Percentiles rank a stretch among this genome's conserved stretches.
phyloP scores from a whole-genome alignment of 2,113 vertebrate genomes.

The Peromyscus maniculatus region DNA sequence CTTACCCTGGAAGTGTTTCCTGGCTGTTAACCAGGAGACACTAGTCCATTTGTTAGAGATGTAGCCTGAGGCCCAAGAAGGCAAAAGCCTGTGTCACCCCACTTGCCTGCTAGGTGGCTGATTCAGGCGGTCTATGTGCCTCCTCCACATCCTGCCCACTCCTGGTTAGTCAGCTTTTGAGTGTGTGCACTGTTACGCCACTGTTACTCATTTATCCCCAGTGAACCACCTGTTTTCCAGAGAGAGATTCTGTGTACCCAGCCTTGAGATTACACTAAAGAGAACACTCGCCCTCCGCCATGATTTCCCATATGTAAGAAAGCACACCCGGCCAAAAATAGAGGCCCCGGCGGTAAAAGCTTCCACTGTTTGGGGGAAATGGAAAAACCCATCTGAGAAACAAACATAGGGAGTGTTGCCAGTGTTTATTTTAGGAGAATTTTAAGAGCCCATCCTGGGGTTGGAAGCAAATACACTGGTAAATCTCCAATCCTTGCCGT shows the following conservation, averaged over 20 bases:
- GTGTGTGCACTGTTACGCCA: background rate
- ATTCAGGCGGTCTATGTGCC: background rate
- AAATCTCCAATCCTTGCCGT: constrained; percentile 20
- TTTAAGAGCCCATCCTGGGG: constrained; percentile 34
- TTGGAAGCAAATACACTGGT: constrained; percentile 54
- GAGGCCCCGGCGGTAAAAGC: constrained; percentile 41
- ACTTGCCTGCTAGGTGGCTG: background rate
- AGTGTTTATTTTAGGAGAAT: constrained; percentile 65
- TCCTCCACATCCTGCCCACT: background rate
- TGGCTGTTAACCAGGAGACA: background rate
- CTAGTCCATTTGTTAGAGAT: background rate
- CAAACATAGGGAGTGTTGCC: constrained; percentile 60
- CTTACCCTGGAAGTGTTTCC: background rate
- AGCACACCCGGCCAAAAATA: constrained; percentile 69
- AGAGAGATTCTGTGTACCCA: constrained; percentile 43
- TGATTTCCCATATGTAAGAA: constrained; percentile 72
- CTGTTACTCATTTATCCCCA: constrained; percentile 26
- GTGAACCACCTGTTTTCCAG: constrained; percentile 62
- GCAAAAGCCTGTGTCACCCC: background rate
- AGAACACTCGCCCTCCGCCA: constrained; percentile 32
- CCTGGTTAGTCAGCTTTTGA: background rate
- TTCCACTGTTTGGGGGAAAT: constrained; percentile 61
- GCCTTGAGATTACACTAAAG: constrained; percentile 15
- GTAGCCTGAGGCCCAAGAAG: background rate
- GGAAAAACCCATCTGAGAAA: constrained; percentile 59